Percentiles rank a stretch among this genome's conserved stretches.
phyloP scores from a whole-genome alignment of 2,888 invertebrate species.

The Synanthedon formicaeformis region DNA sequence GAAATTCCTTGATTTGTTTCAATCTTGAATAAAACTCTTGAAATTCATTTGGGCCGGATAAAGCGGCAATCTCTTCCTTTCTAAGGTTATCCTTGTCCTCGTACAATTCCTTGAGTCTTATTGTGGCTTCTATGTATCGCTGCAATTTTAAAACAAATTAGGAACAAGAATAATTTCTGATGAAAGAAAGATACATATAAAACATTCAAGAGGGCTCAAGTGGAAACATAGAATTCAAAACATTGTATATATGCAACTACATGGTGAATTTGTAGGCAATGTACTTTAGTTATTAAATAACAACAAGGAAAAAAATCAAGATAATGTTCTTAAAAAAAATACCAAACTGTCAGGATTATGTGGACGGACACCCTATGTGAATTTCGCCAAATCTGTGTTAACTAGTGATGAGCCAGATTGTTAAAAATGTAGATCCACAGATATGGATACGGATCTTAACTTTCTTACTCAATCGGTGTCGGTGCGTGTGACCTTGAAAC shows the following conservation, averaged over 20 bases:
- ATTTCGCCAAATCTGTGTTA: no score
- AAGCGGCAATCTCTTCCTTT: conserved; percentile 92
- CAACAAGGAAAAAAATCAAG: not conserved
- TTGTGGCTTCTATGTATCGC: conserved; percentile 81
- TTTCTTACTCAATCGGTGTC: no score
- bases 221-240: not conserved
- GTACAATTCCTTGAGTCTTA: conserved; percentile 89
- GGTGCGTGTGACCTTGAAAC: no score
- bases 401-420: no score
- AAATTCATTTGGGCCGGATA: conserved; percentile 98
- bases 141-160: conserved; percentile 26
- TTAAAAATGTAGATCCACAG: no score
- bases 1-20: conserved; percentile 96
- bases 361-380: no score
- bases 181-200: not conserved
- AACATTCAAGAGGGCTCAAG: not conserved
- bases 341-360: not conserved
- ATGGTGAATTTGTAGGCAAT: not conserved
- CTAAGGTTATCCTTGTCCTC: conserved; percentile 96
- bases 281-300: not conserved
- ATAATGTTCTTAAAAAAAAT: not conserved
- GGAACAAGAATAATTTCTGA: conserved; percentile 1
- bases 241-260: not conserved
- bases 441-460: no score
- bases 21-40: conserved; percentile 95